These are phyloP conservation scores for Ctenicera cuprea DNA, from an alignment of 2,888 invertebrate genomes.

Conservation along the genomic window DNA sequence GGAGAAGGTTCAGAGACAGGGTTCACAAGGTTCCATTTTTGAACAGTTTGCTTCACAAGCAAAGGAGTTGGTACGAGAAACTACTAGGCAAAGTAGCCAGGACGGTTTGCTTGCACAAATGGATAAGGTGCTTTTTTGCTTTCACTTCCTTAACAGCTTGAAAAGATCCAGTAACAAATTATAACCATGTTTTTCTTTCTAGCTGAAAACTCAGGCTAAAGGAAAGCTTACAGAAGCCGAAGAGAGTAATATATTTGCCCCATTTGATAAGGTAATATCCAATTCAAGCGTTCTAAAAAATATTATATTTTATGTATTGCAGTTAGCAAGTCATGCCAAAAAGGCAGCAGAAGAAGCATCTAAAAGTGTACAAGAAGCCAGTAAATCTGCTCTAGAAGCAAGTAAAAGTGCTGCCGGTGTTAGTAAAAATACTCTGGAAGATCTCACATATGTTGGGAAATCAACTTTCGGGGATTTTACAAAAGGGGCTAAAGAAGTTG, in stretches of 20 bases:
- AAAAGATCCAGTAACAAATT: not conserved
- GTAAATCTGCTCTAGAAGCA: constrained; percentile 89
- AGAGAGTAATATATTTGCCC: constrained; percentile 84
- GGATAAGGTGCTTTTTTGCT: constrained; percentile 82
- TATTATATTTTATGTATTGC: constrained; percentile 45
- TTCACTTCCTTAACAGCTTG: not conserved
- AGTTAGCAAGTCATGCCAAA: constrained; percentile 92
- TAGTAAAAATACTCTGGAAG: constrained; percentile 91
- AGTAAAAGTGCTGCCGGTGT: constrained; percentile 92
- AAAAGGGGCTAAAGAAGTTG: constrained; percentile 92
- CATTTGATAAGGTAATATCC: constrained; percentile 85
- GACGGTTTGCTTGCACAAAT: constrained; percentile 92
- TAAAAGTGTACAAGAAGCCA: constrained; percentile 88
- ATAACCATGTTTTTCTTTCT: constrained; percentile 58
- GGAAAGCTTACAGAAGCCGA: constrained; percentile 80
- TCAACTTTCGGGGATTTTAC: constrained; percentile 92
- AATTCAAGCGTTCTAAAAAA: not conserved
- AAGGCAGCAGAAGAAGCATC: constrained; percentile 90
- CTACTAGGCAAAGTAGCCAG: constrained; percentile 91
- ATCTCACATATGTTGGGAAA: constrained; percentile 92
- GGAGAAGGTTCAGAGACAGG: constrained; percentile 78
- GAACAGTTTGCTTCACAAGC: constrained; percentile 93
- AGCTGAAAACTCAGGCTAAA: constrained; percentile 79
- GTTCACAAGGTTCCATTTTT: constrained; percentile 89
- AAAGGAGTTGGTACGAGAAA: constrained; percentile 91